Evolutionary conservation across 2,797 vertebrate genomes (phyloP).

Genomic region (Darevskia mixta): DNA sequence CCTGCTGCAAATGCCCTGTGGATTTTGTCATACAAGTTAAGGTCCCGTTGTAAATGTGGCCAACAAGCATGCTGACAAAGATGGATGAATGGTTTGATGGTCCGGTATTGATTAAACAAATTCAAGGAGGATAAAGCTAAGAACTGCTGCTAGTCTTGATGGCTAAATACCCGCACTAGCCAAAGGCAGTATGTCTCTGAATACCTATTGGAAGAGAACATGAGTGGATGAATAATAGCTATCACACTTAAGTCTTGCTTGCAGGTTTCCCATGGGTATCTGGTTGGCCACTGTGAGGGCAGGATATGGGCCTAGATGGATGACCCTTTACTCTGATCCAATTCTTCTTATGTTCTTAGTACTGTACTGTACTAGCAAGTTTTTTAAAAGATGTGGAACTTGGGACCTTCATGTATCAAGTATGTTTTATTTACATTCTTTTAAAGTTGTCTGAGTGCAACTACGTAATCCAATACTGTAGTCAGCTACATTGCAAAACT

Average conservation of each 20-base stretch:
- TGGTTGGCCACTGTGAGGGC: no score
- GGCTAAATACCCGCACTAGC: no score
- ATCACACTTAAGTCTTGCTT: not conserved
- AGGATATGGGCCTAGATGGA: no score
- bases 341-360: not conserved
- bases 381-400: not conserved
- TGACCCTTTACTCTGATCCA: no score
- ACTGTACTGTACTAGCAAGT: not conserved
- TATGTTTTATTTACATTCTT: conserved; percentile 28
- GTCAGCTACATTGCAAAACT: not conserved
- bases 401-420: not conserved
- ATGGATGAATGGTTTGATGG: no score
- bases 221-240: no score
- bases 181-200: no score
- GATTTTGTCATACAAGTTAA: not conserved
- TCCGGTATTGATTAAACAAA: no score
- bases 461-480: not conserved
- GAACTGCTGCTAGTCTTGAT: no score
- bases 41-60: not conserved
- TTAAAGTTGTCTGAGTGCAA: not conserved
- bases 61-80: not conserved
- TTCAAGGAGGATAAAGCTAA: no score
- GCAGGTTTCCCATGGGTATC: no score
- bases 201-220: no score
- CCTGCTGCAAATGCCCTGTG: not conserved